phyloP scores from a whole-genome alignment of 2,797 vertebrate genomes.

The Agapornis canus region DNA sequence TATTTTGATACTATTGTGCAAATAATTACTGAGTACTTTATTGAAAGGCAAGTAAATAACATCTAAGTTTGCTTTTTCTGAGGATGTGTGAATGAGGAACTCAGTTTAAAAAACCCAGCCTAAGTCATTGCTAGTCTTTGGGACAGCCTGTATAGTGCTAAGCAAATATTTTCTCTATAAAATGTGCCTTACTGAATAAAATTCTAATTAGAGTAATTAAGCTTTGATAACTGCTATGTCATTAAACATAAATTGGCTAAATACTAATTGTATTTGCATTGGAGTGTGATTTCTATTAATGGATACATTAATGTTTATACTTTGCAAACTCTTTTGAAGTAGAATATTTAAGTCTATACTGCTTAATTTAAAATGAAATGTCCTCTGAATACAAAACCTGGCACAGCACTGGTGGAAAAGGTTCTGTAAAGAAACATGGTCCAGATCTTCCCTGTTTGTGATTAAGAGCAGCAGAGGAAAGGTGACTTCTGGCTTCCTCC shows the following conservation, averaged over 20 bases:
- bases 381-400: not conserved
- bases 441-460: not conserved
- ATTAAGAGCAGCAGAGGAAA: not conserved
- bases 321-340: slow-evolving; percentile 21
- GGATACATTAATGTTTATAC: slow-evolving; percentile 18
- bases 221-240: slow-evolving; percentile 58
- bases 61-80: not conserved
- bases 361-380: not conserved
- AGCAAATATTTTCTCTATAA: slow-evolving; percentile 18
- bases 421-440: not conserved
- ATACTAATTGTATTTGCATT: slow-evolving; percentile 66
- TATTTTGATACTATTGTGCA: not conserved
- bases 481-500: not conserved
- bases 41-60: not conserved
- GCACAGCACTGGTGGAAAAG: not conserved
- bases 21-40: not conserved
- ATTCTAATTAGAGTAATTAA: slow-evolving; percentile 59
- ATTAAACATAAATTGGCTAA: slow-evolving; percentile 60
- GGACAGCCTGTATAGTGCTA: slow-evolving; percentile 26
- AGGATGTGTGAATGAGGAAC: not conserved
- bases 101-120: not conserved
- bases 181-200: slow-evolving; percentile 31
- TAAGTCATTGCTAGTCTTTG: not conserved
- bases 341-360: not conserved
- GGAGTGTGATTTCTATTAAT: slow-evolving; percentile 39